Percentiles rank a stretch among this genome's conserved stretches.
Conservation (phyloP, 2,797 vertebrate species). For the Telmatherina bonti region DNA sequence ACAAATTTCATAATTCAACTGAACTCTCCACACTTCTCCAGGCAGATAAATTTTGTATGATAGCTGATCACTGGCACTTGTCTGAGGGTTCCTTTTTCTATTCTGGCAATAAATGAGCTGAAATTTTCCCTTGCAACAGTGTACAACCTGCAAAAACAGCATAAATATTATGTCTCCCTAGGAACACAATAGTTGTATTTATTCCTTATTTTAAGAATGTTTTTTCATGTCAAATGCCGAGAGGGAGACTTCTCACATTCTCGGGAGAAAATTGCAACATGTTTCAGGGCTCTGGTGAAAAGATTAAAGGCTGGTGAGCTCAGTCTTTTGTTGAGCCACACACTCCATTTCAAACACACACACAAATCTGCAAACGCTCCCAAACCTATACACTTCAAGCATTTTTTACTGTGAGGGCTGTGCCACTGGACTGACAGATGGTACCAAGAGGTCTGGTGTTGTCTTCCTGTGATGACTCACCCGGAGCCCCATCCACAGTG, state of each 20-base stretch:
- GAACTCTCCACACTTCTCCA: conserved; percentile 44
- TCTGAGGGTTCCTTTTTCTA: conserved; percentile 75
- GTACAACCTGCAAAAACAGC: conserved; percentile 71
- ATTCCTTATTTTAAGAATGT: conserved; percentile 73
- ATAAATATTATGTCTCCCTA: conserved; percentile 85
- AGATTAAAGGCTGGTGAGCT: conserved; percentile 70
- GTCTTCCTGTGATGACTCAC: conserved; percentile 63
- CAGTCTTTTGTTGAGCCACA: conserved; percentile 49
- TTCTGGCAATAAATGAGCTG: conserved; percentile 64
- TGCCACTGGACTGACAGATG: conserved; percentile 77
- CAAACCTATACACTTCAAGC: conserved; percentile 52
- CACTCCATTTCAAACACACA: conserved; percentile 29
- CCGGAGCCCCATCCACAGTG: conserved; percentile 74
- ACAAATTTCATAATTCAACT: conserved; percentile 57
- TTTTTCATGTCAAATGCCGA: conserved; percentile 63
- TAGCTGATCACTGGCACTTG: conserved; percentile 68
- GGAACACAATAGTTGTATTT: conserved; percentile 83
- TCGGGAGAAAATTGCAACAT: conserved; percentile 75
- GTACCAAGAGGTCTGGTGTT: conserved; percentile 72
- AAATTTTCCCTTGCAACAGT: conserved; percentile 72
- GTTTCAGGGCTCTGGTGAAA: conserved; percentile 75
- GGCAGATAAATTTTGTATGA: conserved; percentile 60
- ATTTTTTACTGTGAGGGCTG: conserved; percentile 50
- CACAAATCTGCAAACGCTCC: conserved; percentile 44
- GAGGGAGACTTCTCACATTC: conserved; percentile 67